A percentile compares a stretch with the other conserved stretches of the same genome.
These are phyloP conservation scores for Andrena camellia DNA, from an alignment of 2,888 invertebrate genomes.

Conservation along the genomic window DNA sequence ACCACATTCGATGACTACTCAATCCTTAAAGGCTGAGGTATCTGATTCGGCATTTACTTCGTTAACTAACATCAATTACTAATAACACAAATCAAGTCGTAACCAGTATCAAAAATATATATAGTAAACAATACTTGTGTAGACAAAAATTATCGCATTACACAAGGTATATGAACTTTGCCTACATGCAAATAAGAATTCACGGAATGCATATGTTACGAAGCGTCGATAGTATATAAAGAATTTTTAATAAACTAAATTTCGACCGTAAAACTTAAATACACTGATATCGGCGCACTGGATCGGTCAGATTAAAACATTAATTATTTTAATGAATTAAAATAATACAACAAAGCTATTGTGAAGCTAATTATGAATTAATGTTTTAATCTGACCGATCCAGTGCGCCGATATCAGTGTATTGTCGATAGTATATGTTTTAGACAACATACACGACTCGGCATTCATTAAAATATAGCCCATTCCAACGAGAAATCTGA, in stretches of 20 bases:
- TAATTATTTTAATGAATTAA: no score
- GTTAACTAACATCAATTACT: not conserved
- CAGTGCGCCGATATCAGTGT: no score
- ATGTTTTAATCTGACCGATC: no score
- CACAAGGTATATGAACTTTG: not conserved
- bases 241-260: no score
- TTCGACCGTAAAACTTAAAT: no score
- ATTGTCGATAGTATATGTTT: not conserved
- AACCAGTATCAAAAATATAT: not conserved
- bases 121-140: not conserved
- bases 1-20: not conserved
- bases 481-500: slow-evolving; percentile 23
- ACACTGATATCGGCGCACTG: no score
- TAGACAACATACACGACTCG: not conserved
- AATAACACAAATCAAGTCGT: not conserved
- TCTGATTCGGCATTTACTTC: not conserved
- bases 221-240: no score
- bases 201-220: not conserved
- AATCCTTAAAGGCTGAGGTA: not conserved
- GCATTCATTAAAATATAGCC: not conserved
- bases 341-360: no score
- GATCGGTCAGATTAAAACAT: no score
- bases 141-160: not conserved
- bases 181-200: not conserved
- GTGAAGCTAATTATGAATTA: no score